Evolutionary conservation across 53 echinoderm and acorn worm genomes (phyloP), one percentile per base, ranked within the genome.

Genomic region (Mesocentrotus franciscanus): DNA sequence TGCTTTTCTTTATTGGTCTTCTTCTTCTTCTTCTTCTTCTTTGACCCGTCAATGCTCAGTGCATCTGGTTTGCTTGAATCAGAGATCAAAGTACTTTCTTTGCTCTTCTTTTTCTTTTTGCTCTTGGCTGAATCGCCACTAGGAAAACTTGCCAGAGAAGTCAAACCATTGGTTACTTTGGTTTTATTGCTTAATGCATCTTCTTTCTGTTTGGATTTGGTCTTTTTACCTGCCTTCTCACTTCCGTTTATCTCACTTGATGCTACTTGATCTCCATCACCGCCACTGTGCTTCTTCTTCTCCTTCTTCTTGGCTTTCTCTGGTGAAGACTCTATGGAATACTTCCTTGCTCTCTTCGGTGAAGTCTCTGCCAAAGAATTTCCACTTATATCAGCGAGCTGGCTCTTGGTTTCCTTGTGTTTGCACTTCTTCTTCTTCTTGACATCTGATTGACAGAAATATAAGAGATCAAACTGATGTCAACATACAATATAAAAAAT

Each of bases 21-120:
- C 33, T 9, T 59, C 36, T 74, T 75, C 27, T 84, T 60, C 33
- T 94, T 83, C 16, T 24, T 85, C 36, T 85, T 95, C 85, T 85
- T 60, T 64, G 15, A 22, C 56, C 36, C 76, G 34, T 90, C 33
- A n/a, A 60, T 32, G 7, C 62, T 89, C 18, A 12, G 56, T 33
- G 20, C 32, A 91, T 91, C 64, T 39, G 60, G 20, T 56, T 49
- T 34, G 61, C 39, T 85, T 1, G 16, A 26, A 70, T 56, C 76
- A 34, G 20, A 75, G 58, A 61, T 49, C 20, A 27, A 29, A 68
- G 17, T 55, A 64, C 55, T 26, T 3, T 89, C 95, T 30, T 60
- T 39, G 60, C 59, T 90, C 76, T 57, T 66, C 85, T 71, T 95
- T 95, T 95, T 89, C 89, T 71, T 95, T 49, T 95, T 95, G 17